Percentiles rank a stretch among this genome's conserved stretches.
Evolutionary conservation across 2,113 vertebrate species (phyloP).

Genomic region (Hemicordylus capensis): DNA sequence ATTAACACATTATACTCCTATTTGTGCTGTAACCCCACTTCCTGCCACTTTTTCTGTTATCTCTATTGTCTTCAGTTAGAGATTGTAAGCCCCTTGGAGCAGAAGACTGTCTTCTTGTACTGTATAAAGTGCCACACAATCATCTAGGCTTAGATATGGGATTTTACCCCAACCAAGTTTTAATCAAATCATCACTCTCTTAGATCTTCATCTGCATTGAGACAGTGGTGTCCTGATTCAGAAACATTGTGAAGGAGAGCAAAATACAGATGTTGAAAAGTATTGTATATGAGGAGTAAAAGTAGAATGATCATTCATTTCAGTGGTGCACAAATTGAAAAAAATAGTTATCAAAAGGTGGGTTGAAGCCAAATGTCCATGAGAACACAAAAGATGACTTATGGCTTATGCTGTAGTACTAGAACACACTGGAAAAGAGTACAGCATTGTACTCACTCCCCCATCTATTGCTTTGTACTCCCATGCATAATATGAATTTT

Average conservation of each 20-base stretch:
- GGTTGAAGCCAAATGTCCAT: not conserved
- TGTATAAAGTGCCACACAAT: too few species aligned
- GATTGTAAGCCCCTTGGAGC: too few species aligned
- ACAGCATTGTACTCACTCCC: not conserved
- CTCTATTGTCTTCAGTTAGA: too few species aligned
- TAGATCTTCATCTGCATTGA: not conserved
- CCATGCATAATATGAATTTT: too few species aligned
- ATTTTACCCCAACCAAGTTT: not conserved
- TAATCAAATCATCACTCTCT: not conserved
- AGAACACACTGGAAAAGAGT: not conserved
- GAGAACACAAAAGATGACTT: not conserved
- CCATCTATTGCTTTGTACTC: not conserved
- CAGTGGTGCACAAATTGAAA: not conserved
- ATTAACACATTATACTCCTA: too few species aligned
- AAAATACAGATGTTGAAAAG: not conserved
- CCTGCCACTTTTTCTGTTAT: too few species aligned
- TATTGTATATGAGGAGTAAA: not conserved
- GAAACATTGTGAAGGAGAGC: not conserved
- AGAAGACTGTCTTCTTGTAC: too few species aligned
- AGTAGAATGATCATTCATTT: not conserved
- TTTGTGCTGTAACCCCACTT: too few species aligned
- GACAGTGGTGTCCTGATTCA: not conserved
- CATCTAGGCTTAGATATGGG: not conserved
- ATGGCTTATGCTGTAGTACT: not conserved
- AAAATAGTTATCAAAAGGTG: not conserved